phyloP scores from a whole-genome alignment of 2,113 vertebrate species.

The Anseranas semipalmata region DNA sequence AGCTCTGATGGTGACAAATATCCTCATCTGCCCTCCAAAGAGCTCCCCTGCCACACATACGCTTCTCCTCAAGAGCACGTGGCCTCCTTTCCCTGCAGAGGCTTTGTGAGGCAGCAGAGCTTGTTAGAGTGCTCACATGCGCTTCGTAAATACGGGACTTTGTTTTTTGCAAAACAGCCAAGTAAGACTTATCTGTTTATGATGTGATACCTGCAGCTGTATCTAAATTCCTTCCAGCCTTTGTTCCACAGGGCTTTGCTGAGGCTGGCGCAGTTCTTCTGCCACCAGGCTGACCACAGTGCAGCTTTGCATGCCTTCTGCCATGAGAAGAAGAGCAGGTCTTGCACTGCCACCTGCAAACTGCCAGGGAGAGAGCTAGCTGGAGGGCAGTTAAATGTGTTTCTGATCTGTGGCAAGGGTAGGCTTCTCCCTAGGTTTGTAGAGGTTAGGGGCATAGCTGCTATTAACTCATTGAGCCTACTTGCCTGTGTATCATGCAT shows the following conservation, averaged over 20 bases:
- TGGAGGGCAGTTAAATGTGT: background rate
- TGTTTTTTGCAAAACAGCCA: background rate
- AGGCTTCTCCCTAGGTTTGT: background rate
- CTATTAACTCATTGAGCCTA: background rate
- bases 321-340: background rate
- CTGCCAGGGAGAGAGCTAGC: background rate
- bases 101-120: conserved; percentile 20
- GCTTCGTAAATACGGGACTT: conserved; percentile 15
- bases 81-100: background rate
- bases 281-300: background rate
- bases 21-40: background rate
- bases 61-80: background rate
- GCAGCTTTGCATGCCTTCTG: background rate
- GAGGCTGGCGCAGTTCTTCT: background rate
- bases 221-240: background rate
- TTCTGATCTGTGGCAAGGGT: background rate
- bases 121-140: background rate
- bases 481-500: background rate
- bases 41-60: background rate
- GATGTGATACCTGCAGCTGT: background rate
- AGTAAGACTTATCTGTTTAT: background rate
- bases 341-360: background rate
- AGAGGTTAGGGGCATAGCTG: background rate
- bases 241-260: background rate
- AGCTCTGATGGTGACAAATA: background rate